Evolutionary conservation across 2,797 vertebrate species (phyloP).

Genomic region (Brachymystax lenok): DNA sequence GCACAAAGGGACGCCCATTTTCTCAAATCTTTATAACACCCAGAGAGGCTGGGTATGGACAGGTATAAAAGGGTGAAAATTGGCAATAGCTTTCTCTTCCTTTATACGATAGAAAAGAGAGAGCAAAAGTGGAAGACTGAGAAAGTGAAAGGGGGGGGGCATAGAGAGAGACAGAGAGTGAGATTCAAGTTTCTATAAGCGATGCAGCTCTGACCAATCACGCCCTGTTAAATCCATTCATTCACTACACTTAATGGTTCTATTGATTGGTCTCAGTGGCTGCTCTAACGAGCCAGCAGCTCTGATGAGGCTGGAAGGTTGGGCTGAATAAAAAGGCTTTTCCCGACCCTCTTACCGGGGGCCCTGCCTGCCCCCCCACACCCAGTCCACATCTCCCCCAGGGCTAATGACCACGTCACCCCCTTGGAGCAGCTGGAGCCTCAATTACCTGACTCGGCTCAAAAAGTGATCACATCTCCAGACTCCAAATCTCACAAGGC

Average conservation of each 20-base stretch:
- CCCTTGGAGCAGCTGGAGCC: constrained; percentile 21
- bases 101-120: background rate
- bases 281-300: constrained; percentile 66
- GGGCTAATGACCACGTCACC: constrained; percentile 16
- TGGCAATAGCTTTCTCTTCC: background rate
- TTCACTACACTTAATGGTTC: constrained; percentile 69
- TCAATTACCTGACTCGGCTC: constrained; percentile 28
- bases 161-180: background rate
- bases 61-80: too few species aligned
- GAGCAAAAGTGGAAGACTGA: background rate
- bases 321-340: constrained; percentile 38
- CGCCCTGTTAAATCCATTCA: constrained; percentile 63
- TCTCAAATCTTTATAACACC: background rate
- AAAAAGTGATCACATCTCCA: constrained; percentile 14
- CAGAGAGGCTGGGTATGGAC: too few species aligned
- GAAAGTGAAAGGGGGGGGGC: background rate
- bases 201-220: constrained; percentile 33
- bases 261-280: constrained; percentile 74
- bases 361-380: background rate
- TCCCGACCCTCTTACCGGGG: constrained; percentile 4
- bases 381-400: background rate
- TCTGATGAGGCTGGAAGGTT: constrained; percentile 46
- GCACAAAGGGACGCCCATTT: background rate
- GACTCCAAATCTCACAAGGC: constrained; percentile 2
- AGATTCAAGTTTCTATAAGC: constrained; percentile 5